A percentile compares a stretch with the other conserved stretches of the same genome.
Conservation (phyloP, 2,797 vertebrate genomes). For the Helostoma temminkii region DNA sequence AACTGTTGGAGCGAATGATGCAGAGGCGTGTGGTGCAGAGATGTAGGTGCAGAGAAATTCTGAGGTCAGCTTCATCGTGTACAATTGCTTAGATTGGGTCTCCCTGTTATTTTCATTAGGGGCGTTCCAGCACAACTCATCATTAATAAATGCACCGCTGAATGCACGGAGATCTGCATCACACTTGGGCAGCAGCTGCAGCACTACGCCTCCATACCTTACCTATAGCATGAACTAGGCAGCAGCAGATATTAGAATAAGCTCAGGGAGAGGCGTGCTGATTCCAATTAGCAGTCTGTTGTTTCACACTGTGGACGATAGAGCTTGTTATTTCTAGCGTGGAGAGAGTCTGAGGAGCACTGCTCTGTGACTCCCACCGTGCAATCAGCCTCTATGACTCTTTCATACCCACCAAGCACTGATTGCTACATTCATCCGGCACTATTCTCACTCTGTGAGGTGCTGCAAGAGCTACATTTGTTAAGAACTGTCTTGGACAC, state of each 20-base stretch:
- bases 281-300: slow-evolving; percentile 85
- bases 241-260: slow-evolving; percentile 77
- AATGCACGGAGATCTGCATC: slow-evolving; percentile 33
- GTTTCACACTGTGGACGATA: slow-evolving; percentile 82
- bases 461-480: slow-evolving; percentile 71
- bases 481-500: slow-evolving; percentile 64
- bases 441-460: slow-evolving; percentile 67
- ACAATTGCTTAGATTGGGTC: not conserved
- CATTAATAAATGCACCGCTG: slow-evolving; percentile 27
- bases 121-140: slow-evolving; percentile 10
- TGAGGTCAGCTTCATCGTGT: slow-evolving; percentile 2
- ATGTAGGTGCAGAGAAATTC: not conserved
- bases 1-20: not conserved
- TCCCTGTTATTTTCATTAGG: slow-evolving; percentile 13
- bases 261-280: slow-evolving; percentile 79
- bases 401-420: slow-evolving; percentile 75
- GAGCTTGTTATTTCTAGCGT: slow-evolving; percentile 81
- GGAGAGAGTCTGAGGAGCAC: slow-evolving; percentile 77
- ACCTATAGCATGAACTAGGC: slow-evolving; percentile 62
- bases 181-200: slow-evolving; percentile 61
- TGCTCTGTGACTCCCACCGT: slow-evolving; percentile 73
- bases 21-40: not conserved
- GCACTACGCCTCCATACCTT: slow-evolving; percentile 53
- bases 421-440: slow-evolving; percentile 80
- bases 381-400: slow-evolving; percentile 82